phyloP scores from a whole-genome alignment of 2,888 invertebrate genomes.

The Hypomecis punctinalis region DNA sequence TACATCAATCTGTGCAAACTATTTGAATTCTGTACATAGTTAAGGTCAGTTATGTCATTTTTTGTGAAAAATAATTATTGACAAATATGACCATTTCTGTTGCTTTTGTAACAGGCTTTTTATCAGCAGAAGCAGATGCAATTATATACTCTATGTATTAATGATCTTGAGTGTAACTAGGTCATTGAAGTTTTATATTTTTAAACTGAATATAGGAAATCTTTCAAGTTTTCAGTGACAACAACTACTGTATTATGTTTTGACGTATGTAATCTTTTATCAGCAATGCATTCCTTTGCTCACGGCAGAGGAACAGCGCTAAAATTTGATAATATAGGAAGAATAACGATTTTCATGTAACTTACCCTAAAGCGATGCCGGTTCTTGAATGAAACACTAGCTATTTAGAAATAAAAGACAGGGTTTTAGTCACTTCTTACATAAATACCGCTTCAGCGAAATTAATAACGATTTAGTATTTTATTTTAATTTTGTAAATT shows the following conservation, averaged over 20 bases:
- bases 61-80: no score
- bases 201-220: no score
- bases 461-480: constrained; percentile 8
- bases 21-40: no score
- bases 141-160: no score
- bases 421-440: constrained; percentile 50
- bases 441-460: constrained; percentile 19
- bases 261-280: constrained; percentile 48
- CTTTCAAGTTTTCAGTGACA: constrained; percentile 17
- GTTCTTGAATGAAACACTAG: constrained; percentile 50
- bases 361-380: constrained; percentile 64
- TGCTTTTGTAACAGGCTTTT: no score
- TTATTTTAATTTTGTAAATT: constrained; percentile 14
- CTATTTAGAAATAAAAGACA: constrained; percentile 34
- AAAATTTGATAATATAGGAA: constrained; percentile 38
- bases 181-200: no score
- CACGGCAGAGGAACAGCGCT: constrained; percentile 30
- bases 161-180: no score
- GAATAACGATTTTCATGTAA: constrained; percentile 40
- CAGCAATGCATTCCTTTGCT: constrained; percentile 35
- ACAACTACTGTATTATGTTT: constrained; percentile 26
- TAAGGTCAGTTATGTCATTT: no score
- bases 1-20: no score
- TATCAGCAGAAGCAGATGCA: no score
- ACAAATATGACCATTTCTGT: no score